Conservation (phyloP, 2,888 invertebrate species). For the Keiferia lycopersicella region DNA sequence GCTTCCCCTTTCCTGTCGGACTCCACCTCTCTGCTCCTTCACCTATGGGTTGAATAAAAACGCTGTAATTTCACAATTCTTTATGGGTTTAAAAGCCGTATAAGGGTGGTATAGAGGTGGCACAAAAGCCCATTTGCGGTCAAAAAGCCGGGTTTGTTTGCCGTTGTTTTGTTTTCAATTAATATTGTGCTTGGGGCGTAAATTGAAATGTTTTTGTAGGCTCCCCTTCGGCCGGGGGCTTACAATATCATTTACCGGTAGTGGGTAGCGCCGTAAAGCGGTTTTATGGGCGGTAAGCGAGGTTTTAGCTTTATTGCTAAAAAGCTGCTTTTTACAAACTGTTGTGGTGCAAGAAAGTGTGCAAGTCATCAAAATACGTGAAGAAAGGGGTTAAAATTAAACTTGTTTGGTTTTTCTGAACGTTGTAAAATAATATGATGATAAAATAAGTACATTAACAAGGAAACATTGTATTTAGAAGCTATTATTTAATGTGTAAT, state of each 20-base stretch:
- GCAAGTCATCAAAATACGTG: neutral
- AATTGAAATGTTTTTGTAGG: constrained; percentile 19
- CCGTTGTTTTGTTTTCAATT: constrained; percentile 22
- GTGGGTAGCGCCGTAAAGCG: constrained; percentile 6
- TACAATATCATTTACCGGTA: constrained; percentile 7
- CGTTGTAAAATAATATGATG: neutral
- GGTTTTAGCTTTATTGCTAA: neutral
- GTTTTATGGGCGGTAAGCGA: constrained; percentile 13
- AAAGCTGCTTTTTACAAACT: neutral
- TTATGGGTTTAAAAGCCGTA: neutral
- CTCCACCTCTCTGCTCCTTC: constrained; percentile 12
- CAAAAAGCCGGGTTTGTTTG: constrained; percentile 1
- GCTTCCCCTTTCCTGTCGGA: constrained; percentile 12
- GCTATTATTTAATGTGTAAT: too few relatives aligned
- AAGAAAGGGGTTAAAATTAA: neutral
- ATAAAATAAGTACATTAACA: too few relatives aligned
- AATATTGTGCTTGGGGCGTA: constrained; percentile 15
- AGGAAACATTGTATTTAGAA: too few relatives aligned
- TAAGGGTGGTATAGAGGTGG: constrained; percentile 6
- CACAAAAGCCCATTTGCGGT: constrained; percentile 6
- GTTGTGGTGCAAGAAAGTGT: neutral
- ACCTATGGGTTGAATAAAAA: constrained; percentile 15
- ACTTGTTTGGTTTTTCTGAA: neutral
- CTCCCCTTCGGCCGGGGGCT: constrained; percentile 7
- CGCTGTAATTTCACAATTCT: neutral